phyloP scores from a whole-genome alignment of 2,888 invertebrate genomes.

The Chorisops tibialis region DNA sequence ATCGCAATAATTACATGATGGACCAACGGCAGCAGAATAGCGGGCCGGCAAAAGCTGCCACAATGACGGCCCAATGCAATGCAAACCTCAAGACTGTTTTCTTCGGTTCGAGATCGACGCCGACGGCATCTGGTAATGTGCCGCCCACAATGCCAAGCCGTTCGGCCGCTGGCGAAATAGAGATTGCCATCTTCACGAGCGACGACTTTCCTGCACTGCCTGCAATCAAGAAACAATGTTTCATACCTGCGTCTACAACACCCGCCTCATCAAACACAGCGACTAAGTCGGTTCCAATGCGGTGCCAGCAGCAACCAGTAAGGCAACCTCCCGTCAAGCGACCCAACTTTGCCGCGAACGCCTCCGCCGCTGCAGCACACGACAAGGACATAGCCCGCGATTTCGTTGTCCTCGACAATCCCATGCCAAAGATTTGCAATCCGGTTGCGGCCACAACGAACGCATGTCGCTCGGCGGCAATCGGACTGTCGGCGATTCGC shows the following conservation, averaged over 20 bases:
- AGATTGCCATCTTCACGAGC: slow-evolving; percentile 33
- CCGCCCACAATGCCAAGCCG: not conserved
- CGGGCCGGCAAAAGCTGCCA: not conserved
- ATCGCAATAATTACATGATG: slow-evolving; percentile 33
- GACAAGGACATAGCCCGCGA: slow-evolving; percentile 2
- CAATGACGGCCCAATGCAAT: not conserved
- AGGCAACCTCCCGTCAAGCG: not conserved
- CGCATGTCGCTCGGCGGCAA: not conserved
- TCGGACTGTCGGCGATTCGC: not conserved
- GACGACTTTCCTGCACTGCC: slow-evolving; percentile 37
- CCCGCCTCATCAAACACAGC: not conserved
- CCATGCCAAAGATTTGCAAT: not conserved
- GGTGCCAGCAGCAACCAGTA: not conserved
- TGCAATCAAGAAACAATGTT: slow-evolving; percentile 28
- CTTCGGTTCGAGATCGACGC: slow-evolving; percentile 14
- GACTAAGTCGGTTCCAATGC: not conserved
- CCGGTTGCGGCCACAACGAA: not conserved
- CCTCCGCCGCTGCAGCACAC: not conserved
- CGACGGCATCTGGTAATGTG: not conserved
- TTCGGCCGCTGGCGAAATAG: slow-evolving; percentile 2
- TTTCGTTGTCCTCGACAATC: slow-evolving; percentile 12
- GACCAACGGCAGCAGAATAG: not conserved
- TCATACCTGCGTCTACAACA: not conserved
- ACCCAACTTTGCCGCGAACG: not conserved
- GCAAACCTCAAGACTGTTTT: slow-evolving; percentile 17